These are phyloP conservation scores for Macrotrachela quadricornifera DNA, from an alignment of 1,140 invertebrate genomes.

Conservation along the genomic window DNA sequence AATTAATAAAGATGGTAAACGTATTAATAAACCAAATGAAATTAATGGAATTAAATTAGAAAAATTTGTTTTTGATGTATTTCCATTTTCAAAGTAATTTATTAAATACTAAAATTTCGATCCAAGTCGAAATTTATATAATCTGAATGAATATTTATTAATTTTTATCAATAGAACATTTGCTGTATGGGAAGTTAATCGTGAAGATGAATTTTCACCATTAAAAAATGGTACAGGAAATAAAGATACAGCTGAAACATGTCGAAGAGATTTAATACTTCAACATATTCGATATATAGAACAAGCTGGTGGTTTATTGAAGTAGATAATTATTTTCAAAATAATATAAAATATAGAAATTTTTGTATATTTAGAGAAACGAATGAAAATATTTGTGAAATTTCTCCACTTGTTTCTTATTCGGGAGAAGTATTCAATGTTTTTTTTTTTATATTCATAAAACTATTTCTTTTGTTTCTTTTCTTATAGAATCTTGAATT, in stretches of 20 bases:
- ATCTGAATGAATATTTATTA: no score
- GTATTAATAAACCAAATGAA: constrained; percentile 44
- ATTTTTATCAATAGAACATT: no score
- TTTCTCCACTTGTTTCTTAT: constrained; percentile 73
- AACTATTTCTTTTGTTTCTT: no score
- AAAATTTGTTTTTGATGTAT: constrained; percentile 97
- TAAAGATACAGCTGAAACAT: constrained; percentile 72
- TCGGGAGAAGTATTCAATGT: constrained; percentile 39
- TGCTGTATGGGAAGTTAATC: constrained; percentile 70
- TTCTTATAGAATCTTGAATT: constrained; percentile 5
- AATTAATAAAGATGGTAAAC: constrained; percentile 45
- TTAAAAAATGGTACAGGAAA: constrained; percentile 55
- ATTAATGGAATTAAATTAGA: constrained; percentile 95
- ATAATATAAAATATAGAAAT: not conserved
- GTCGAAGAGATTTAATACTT: constrained; percentile 49
- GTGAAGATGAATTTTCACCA: constrained; percentile 84
- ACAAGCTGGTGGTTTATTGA: constrained; percentile 13
- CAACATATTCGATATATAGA: constrained; percentile 60
- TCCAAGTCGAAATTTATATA: no score
- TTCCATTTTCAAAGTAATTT: constrained; percentile 61
- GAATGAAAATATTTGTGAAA: constrained; percentile 46
- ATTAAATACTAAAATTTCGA: no score
- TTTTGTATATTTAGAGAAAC: constrained; percentile 19
- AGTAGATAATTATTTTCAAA: no score
- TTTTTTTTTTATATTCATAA: no score